These are phyloP conservation scores for Blastobasis adustella DNA, from an alignment of 2,888 invertebrate species.

Conservation along the genomic window DNA sequence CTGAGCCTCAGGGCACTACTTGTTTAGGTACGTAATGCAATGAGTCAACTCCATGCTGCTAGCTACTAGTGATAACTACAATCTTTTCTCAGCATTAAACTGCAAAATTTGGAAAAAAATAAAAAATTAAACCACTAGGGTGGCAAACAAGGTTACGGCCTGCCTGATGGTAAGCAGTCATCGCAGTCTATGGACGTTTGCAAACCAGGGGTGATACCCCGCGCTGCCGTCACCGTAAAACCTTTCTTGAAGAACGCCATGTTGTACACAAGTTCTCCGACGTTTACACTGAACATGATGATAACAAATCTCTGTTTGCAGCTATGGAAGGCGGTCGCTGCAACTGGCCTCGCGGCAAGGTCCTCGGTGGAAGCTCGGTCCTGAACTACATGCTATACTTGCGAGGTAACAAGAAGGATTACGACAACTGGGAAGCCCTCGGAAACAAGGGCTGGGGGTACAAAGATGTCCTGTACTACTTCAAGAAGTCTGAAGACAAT, in stretches of 20 bases:
- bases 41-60: too few species aligned
- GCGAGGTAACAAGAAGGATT: conserved; percentile 91
- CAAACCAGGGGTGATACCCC: too few species aligned
- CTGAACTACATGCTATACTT: conserved; percentile 95
- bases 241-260: too few species aligned
- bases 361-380: conserved; percentile 91
- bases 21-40: conserved; percentile 79
- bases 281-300: neutral
- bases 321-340: conserved; percentile 89
- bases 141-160: too few species aligned
- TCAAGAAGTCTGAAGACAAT: conserved; percentile 94
- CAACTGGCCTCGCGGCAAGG: conserved; percentile 95
- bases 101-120: too few species aligned
- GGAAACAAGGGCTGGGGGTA: conserved; percentile 94
- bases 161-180: too few species aligned
- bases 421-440: conserved; percentile 89
- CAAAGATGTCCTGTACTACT: conserved; percentile 85
- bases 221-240: too few species aligned
- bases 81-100: too few species aligned
- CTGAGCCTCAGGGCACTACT: conserved; percentile 87
- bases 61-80: too few species aligned
- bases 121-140: too few species aligned
- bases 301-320: conserved; percentile 46
- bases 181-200: too few species aligned
- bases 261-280: too few species aligned